Percentiles rank a stretch among this genome's conserved stretches.
phyloP scores from a whole-genome alignment of 2,888 invertebrate genomes.

The Acanthosepion esculentum region DNA sequence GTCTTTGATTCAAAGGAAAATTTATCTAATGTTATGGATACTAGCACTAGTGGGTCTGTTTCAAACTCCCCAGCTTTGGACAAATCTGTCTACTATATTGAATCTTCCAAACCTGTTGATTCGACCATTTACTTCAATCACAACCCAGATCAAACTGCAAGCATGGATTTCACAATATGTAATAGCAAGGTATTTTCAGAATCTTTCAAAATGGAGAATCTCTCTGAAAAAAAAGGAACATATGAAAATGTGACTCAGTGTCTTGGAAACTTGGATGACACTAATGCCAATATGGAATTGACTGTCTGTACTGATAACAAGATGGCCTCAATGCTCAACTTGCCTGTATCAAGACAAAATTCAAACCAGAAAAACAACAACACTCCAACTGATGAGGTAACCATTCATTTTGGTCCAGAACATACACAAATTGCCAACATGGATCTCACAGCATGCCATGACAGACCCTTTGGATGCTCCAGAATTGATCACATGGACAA shows the following conservation, averaged over 20 bases:
- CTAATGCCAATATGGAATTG: neutral
- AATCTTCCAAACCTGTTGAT: neutral
- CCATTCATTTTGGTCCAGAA: neutral
- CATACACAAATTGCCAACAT: neutral
- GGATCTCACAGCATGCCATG: neutral
- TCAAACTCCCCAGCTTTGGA: neutral
- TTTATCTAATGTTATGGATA: neutral
- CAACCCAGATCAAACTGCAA: neutral
- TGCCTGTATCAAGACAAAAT: neutral
- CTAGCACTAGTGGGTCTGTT: neutral
- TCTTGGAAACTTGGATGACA: neutral
- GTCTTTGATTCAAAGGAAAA: neutral
- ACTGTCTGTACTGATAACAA: neutral
- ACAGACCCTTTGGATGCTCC: neutral
- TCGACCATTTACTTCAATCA: neutral
- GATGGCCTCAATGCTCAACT: neutral
- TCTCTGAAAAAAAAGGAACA: neutral
- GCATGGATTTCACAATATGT: conserved; percentile 25
- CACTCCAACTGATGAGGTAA: neutral
- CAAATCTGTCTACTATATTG: neutral
- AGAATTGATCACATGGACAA: neutral
- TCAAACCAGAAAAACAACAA: neutral
- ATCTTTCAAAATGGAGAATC: neutral
- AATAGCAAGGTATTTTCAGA: neutral
- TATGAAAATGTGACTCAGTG: neutral